These are phyloP conservation scores for Cloeon dipterum DNA, from an alignment of 2,888 invertebrate species.

Conservation along the genomic window DNA sequence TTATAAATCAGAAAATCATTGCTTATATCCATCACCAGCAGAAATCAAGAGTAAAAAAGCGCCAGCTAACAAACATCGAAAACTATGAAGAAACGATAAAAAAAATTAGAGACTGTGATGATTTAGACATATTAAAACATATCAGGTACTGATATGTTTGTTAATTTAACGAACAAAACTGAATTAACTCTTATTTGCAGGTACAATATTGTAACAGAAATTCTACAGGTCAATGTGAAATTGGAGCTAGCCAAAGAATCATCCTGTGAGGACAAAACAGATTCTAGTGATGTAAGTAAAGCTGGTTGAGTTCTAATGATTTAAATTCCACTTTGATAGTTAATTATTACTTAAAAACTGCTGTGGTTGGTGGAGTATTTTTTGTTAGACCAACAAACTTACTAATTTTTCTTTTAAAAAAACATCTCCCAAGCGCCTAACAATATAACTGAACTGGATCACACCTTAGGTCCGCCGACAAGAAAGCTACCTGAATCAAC, in stretches of 20 bases:
- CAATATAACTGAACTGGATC: too few species aligned
- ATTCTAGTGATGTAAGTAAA: constrained; percentile 53
- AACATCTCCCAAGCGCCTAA: too few species aligned
- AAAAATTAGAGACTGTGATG: constrained; percentile 57
- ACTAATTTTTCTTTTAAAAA: too few species aligned
- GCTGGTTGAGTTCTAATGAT: constrained; percentile 18
- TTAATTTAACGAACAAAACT: not conserved
- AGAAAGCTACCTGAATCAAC: constrained; percentile 60
- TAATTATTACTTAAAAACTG: not conserved
- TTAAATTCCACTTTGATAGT: too few species aligned
- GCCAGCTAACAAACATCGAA: constrained; percentile 68
- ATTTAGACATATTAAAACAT: constrained; percentile 60
- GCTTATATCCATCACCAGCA: constrained; percentile 63
- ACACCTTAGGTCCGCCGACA: constrained; percentile 66
- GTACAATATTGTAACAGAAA: constrained; percentile 71
- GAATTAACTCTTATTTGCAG: constrained; percentile 20
- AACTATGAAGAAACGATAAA: constrained; percentile 76
- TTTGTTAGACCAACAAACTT: too few species aligned
- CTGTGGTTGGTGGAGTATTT: not conserved
- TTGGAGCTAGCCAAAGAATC: too few species aligned
- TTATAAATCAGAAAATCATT: constrained; percentile 69
- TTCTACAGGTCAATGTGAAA: constrained; percentile 55
- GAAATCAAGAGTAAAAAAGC: constrained; percentile 23
- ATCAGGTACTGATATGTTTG: constrained; percentile 29
- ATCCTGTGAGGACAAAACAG: too few species aligned